A percentile compares a stretch with the other conserved stretches of the same genome.
Evolutionary conservation across 2,888 invertebrate species (phyloP).

Genomic region (Oscheius sp.): DNA sequence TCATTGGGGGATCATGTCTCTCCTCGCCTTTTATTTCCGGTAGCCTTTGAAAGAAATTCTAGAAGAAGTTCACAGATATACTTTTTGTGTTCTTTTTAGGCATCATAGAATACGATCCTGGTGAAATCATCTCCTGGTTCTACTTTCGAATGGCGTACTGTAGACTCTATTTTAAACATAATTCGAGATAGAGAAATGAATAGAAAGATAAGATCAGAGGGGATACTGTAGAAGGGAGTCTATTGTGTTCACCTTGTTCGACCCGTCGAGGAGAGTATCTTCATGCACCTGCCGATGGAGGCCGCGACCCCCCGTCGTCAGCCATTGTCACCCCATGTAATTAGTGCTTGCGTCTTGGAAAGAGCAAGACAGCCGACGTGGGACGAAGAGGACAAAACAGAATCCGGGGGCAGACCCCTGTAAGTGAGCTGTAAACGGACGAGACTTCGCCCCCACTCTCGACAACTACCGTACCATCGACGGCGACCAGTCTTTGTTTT

Average conservation of each 20-base stretch:
- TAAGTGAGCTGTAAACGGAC: conserved; percentile 20
- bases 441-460: neutral
- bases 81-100: too few relatives aligned
- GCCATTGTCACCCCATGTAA: conserved; percentile 31
- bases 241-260: conserved; percentile 28
- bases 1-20: neutral
- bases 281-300: conserved; percentile 31
- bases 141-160: too few relatives aligned
- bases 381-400: neutral
- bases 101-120: too few relatives aligned
- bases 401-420: neutral
- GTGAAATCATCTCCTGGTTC: too few relatives aligned
- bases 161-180: too few relatives aligned
- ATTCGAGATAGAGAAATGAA: too few relatives aligned
- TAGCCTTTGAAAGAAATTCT: neutral
- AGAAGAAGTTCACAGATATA: neutral
- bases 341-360: conserved; percentile 34
- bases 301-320: conserved; percentile 25
- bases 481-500: conserved; percentile 20
- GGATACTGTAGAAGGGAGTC: conserved; percentile 7
- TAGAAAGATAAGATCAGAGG: too few relatives aligned
- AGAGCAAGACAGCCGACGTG: conserved; percentile 31
- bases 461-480: conserved; percentile 12
- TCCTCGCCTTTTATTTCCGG: too few relatives aligned
- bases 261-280: conserved; percentile 9